Evolutionary conservation across 2,113 vertebrate species (phyloP).

Genomic region (Genyomyrus donnyi): DNA sequence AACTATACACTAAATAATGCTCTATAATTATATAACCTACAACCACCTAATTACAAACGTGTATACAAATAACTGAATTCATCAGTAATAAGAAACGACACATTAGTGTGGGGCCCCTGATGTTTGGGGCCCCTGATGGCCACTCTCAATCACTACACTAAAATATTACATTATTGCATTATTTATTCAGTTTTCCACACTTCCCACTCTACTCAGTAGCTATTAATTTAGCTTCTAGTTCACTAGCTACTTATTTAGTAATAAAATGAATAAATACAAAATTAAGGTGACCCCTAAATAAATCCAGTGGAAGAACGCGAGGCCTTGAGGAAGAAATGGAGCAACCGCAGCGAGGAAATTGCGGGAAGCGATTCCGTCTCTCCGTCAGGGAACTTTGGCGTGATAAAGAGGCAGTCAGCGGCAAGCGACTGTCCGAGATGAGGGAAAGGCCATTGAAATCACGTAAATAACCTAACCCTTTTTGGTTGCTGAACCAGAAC

Average conservation of each 20-base stretch:
- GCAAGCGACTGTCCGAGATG: neutral
- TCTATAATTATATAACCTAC: neutral
- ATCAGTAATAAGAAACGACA: neutral
- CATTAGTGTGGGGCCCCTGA: neutral
- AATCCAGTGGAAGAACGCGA: constrained; percentile 33
- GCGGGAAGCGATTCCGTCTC: neutral
- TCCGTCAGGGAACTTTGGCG: neutral
- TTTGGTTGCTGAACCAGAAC: neutral
- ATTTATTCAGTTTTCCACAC: neutral
- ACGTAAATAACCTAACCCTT: neutral
- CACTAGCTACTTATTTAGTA: neutral
- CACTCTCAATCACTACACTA: neutral
- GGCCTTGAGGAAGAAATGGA: neutral
- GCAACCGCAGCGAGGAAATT: no score
- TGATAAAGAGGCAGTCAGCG: neutral
- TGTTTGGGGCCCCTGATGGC: neutral
- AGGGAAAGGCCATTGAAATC: neutral
- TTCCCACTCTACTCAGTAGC: neutral
- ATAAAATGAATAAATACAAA: constrained; percentile 21
- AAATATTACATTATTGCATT: neutral
- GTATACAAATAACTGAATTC: neutral
- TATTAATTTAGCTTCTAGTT: neutral
- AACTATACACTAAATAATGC: neutral
- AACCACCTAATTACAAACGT: neutral
- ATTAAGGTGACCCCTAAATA: constrained; percentile 42